Evolutionary conservation across 2,797 vertebrate species (phyloP).

Genomic region (Tadarida brasiliensis): DNA sequence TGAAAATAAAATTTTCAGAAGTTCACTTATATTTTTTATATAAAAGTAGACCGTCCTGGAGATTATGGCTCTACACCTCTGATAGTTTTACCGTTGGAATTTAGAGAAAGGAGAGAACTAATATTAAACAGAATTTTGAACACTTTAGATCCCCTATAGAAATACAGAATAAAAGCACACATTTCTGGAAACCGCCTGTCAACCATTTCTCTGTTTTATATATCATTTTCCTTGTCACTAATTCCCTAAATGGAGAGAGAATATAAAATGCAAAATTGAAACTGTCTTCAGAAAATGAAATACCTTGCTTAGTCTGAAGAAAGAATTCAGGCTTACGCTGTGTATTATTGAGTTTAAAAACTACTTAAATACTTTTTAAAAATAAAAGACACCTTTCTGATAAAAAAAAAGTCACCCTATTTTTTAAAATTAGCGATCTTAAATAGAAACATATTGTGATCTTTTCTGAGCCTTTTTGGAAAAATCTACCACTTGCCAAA

Average conservation of each 20-base stretch:
- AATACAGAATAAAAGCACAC: not conserved
- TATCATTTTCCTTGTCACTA: not conserved
- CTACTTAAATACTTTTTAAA: not conserved
- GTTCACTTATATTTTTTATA: not conserved
- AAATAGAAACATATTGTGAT: slow-evolving; percentile 57
- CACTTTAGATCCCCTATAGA: not conserved
- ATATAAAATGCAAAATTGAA: not conserved
- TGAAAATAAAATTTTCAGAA: slow-evolving; percentile 41
- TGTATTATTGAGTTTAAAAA: slow-evolving; percentile 54
- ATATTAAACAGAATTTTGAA: slow-evolving; percentile 46
- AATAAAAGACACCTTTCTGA: not conserved
- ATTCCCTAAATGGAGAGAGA: slow-evolving; percentile 36
- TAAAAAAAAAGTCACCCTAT: not conserved
- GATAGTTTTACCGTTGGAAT: not conserved
- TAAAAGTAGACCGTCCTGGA: not conserved
- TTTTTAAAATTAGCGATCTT: slow-evolving; percentile 46
- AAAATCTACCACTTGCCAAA: slow-evolving; percentile 64
- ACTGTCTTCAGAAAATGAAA: not conserved
- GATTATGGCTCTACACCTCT: not conserved
- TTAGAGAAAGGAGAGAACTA: slow-evolving; percentile 18
- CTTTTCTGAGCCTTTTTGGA: slow-evolving; percentile 42
- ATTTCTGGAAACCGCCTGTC: slow-evolving; percentile 24
- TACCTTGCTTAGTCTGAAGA: not conserved
- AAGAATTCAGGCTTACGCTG: not conserved
- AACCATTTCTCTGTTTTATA: slow-evolving; percentile 35